Evolutionary conservation across 2,888 invertebrate species (phyloP), one percentile per base, ranked within the genome.

Genomic region (Eupeodes latifasciatus): DNA sequence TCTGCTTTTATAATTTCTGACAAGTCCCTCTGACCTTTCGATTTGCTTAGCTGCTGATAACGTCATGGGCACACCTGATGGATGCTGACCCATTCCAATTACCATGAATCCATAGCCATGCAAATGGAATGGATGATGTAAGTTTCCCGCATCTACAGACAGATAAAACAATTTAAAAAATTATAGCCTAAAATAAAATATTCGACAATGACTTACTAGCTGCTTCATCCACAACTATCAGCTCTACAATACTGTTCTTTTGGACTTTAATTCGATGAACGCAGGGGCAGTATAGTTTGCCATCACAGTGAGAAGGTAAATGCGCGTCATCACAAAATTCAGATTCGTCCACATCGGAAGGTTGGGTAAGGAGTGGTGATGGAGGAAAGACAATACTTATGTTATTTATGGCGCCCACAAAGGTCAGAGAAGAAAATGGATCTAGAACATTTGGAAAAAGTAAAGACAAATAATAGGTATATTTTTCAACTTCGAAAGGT

Each of bases 341-440:
- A 47, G 90, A 89, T 80, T 92, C 91, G 72, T 92, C 90, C 76
- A 93, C 90, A 83, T 91, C 89, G 44, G 82, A 80, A 7, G 90
- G 90, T 91, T 98, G 97, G 2, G 97, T 96, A 84, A 98, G 94
- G 59, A 97, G 94, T 0, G 98, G 97, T 0, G 96, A 96, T 3
- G 96, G 95, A 0, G 98, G 97, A 91, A 96, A 96, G 49, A 95
- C 95, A 92, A 97, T 96, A 11, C 96, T 96, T 27, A 96, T 95
- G 74, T 97, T 96, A 92, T 97, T 96, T 27, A 95, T 95, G 89
- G 94, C 95, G 61, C 94, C 95, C 11, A 91, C 90, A 16, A 91
- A 74, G 0, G 90, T 91, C 9, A 89, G 4, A 77, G 91, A 90
- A 0, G 74, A 72, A 11, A 75, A 51, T 0, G 90, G 72, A 85